Conservation (phyloP, 2,113 vertebrate species). For the Mesembrinibis cayennensis region DNA sequence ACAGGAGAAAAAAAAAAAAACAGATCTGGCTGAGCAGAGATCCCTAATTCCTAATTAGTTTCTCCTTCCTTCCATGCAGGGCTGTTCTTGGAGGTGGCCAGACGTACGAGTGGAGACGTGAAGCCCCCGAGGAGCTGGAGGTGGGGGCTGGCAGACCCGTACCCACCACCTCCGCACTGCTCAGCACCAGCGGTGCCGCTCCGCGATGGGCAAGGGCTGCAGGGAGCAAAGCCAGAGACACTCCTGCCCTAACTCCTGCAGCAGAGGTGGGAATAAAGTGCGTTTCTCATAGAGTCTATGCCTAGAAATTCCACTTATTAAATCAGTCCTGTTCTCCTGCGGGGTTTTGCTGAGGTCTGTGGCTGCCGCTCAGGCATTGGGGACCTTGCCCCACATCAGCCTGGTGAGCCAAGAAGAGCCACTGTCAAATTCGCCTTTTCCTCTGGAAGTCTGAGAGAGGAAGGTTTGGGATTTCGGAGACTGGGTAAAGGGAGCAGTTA, state of each 20-base stretch:
- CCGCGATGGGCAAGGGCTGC: background rate
- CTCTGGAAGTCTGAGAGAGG: background rate
- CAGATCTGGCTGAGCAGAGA: too few relatives aligned
- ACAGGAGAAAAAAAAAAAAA: background rate
- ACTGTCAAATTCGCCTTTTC: background rate
- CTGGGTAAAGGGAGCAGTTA: background rate
- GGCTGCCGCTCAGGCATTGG: too few relatives aligned
- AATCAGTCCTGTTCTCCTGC: background rate
- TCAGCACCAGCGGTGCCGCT: background rate
- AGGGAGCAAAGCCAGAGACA: background rate
- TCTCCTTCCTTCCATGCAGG: background rate
- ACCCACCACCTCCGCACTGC: too few relatives aligned
- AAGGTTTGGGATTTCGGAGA: background rate
- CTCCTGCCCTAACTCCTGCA: background rate
- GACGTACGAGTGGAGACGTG: rapidly evolving
- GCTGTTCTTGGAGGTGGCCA: background rate
- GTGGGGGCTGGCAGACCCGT: rapidly evolving
- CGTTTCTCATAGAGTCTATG: rapidly evolving
- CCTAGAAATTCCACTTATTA: background rate
- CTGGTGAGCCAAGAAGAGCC: background rate
- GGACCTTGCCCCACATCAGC: background rate
- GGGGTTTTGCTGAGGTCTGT: background rate
- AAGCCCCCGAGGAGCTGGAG: background rate
- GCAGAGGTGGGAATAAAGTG: background rate
- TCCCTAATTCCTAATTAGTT: background rate